Evolutionary conservation across 2,113 vertebrate genomes (phyloP).

Genomic region (Rhadina sibilatrix): DNA sequence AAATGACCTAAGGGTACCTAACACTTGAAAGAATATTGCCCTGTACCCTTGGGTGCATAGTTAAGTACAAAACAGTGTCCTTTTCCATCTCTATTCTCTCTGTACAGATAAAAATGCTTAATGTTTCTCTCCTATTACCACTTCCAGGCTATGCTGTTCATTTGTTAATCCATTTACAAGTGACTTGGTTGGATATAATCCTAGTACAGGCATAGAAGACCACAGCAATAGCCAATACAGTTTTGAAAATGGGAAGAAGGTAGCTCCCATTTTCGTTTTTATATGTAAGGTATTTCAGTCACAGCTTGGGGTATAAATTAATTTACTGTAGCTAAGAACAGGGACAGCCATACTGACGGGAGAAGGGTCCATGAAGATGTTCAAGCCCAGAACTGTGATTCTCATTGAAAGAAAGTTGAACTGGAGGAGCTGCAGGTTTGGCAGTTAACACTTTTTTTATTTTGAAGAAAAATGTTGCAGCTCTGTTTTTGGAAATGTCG

Average conservation of each 20-base stretch:
- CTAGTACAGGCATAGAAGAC: not conserved
- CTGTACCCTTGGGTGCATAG: not conserved
- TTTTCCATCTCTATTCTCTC: not conserved
- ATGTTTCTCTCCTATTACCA: not conserved
- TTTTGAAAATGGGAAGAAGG: not conserved
- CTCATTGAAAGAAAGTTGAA: not conserved
- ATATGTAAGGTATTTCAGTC: not conserved
- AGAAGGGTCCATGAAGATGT: not conserved
- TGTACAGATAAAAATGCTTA: not conserved
- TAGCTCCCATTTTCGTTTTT: not conserved
- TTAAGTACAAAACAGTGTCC: not conserved
- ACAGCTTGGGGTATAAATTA: not conserved
- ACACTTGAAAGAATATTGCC: not conserved
- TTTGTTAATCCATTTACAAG: not conserved
- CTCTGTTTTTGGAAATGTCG: not conserved
- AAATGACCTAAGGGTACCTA: not conserved
- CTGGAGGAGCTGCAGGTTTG: not conserved
- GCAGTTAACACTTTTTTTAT: not conserved
- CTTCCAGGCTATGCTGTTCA: not conserved
- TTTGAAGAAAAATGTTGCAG: not conserved
- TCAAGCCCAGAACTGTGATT: not conserved
- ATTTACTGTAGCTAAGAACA: not conserved
- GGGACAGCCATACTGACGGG: not conserved
- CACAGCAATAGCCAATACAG: not conserved
- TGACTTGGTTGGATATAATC: not conserved